phyloP scores from a whole-genome alignment of 2,888 invertebrate genomes.

The Morpho achilles region DNA sequence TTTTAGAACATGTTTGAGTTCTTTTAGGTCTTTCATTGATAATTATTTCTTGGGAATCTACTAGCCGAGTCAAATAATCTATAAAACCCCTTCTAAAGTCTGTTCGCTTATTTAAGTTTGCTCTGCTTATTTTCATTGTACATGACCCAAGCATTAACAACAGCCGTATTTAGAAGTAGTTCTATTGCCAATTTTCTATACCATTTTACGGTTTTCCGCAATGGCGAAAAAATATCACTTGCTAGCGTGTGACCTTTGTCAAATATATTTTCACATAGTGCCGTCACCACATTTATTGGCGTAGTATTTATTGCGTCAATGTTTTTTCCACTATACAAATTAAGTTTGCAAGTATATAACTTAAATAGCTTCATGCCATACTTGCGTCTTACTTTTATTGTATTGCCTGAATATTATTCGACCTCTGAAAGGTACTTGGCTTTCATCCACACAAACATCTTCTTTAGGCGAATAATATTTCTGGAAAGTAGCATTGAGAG shows the following conservation, averaged over 20 bases:
- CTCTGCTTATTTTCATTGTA: too few relatives aligned
- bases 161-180: too few relatives aligned
- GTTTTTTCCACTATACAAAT: too few relatives aligned
- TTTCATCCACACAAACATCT: slow-evolving; percentile 9
- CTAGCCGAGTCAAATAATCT: slow-evolving; percentile 28
- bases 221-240: too few relatives aligned
- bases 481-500: slow-evolving; percentile 32
- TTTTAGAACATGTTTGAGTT: slow-evolving; percentile 33
- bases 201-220: too few relatives aligned
- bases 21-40: slow-evolving; percentile 29
- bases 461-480: slow-evolving; percentile 24
- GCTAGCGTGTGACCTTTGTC: too few relatives aligned
- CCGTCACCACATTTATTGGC: too few relatives aligned
- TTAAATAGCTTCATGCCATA: neutral
- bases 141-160: too few relatives aligned
- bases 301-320: too few relatives aligned
- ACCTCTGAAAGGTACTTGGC: neutral
- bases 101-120: neutral
- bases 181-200: too few relatives aligned
- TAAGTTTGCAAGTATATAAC: slow-evolving; percentile 14
- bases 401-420: neutral
- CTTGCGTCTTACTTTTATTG: neutral
- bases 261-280: too few relatives aligned
- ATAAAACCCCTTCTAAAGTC: slow-evolving; percentile 27
- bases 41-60: slow-evolving; percentile 32